phyloP scores from a whole-genome alignment of 2,888 invertebrate genomes.

The Pachycephus smyrnensis region DNA sequence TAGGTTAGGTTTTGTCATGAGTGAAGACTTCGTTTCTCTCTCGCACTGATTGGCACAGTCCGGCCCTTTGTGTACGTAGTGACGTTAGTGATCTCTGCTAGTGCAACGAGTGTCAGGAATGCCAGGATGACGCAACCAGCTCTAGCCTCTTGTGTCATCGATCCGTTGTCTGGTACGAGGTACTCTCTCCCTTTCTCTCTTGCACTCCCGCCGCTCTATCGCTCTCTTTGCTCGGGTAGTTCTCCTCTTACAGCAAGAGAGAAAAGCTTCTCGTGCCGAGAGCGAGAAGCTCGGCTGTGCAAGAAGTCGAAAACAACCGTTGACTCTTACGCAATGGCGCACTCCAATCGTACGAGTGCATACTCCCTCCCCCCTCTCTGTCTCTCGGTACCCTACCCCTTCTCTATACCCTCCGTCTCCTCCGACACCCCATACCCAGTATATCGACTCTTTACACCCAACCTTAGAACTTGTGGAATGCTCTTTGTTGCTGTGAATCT shows the following conservation, averaged over 20 bases:
- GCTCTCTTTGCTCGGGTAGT: background rate
- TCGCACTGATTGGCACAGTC: background rate
- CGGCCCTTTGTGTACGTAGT: background rate
- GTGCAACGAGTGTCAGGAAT: constrained; percentile 41
- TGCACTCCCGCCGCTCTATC: background rate
- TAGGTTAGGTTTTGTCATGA: background rate
- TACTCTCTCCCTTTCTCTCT: background rate
- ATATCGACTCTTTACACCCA: constrained; percentile 9
- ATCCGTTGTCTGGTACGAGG: background rate
- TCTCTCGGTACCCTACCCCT: background rate
- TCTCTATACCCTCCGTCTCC: background rate
- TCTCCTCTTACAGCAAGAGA: background rate
- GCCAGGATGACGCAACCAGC: constrained; percentile 55
- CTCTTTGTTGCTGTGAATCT: constrained; percentile 48
- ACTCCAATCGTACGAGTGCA: background rate
- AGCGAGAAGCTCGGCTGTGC: background rate
- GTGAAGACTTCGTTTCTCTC: background rate
- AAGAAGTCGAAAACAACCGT: constrained; percentile 54
- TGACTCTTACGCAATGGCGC: constrained; percentile 53
- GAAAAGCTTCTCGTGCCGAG: background rate
- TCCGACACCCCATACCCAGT: background rate
- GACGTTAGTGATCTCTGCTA: background rate
- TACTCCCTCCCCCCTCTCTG: background rate
- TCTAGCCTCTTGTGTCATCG: constrained; percentile 9
- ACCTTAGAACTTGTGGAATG: constrained; percentile 54